phyloP scores from a whole-genome alignment of 2,888 invertebrate genomes.

The Trissolcus brochymenae region DNA sequence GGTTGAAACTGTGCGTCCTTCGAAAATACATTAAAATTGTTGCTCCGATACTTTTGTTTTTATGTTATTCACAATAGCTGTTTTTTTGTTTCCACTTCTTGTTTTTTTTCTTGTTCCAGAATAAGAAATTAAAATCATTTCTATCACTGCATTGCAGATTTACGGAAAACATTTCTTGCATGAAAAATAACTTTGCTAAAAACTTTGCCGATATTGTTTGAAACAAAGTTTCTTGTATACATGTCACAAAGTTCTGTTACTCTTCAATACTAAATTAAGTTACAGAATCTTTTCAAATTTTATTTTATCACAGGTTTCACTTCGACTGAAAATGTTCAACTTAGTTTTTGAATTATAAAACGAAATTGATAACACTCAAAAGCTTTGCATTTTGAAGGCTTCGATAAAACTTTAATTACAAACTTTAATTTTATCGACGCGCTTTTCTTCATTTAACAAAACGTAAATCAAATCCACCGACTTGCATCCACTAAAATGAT shows the following conservation, averaged over 20 bases:
- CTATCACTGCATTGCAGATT: not conserved
- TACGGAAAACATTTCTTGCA: not conserved
- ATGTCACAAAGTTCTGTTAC: slow-evolving; percentile 20
- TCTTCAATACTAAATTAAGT: slow-evolving; percentile 15
- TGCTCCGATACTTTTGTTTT: no score
- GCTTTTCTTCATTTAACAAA: no score
- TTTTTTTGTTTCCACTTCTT: no score
- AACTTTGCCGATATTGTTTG: slow-evolving; percentile 12
- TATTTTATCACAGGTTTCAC: not conserved
- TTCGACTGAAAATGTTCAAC: no score
- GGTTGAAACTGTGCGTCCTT: no score
- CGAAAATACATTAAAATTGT: no score
- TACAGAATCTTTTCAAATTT: slow-evolving; percentile 17
- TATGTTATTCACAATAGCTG: no score
- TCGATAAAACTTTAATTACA: not conserved
- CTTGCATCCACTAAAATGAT: no score
- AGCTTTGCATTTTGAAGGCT: not conserved
- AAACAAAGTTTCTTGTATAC: slow-evolving; percentile 15
- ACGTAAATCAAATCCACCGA: no score
- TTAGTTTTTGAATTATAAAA: slow-evolving; percentile 2
- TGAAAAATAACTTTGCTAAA: slow-evolving; percentile 11
- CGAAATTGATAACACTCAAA: slow-evolving; percentile 1
- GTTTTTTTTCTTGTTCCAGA: not conserved
- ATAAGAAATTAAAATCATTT: slow-evolving; percentile 4
- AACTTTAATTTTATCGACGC: no score